Evolutionary conservation across 2,113 vertebrate genomes (phyloP).

Genomic region (Oophaga pumilio): DNA sequence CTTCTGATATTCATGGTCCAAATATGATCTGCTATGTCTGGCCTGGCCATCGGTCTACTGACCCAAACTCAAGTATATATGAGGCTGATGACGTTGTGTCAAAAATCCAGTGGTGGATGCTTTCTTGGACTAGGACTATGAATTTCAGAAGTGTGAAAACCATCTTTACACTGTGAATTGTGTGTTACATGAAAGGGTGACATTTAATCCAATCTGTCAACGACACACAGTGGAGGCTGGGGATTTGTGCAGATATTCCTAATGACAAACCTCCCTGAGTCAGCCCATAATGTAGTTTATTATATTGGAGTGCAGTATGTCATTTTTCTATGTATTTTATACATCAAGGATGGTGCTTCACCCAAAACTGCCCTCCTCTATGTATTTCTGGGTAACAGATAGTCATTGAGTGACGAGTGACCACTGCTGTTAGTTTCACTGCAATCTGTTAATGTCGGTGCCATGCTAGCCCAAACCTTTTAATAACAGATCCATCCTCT

Average conservation of each 20-base stretch:
- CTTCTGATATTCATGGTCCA: too few species aligned
- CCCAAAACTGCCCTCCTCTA: background rate
- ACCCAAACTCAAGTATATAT: too few species aligned
- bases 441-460: conserved; percentile 3
- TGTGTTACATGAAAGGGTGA: background rate
- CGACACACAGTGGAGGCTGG: background rate
- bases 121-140: too few species aligned
- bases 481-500: conserved; percentile 90
- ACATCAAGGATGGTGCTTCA: background rate
- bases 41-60: too few species aligned
- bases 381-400: background rate
- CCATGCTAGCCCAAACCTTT: conserved; percentile 87
- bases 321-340: background rate
- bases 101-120: too few species aligned
- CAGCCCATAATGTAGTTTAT: background rate
- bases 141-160: too few species aligned
- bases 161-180: background rate
- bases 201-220: background rate
- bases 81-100: too few species aligned
- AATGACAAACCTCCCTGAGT: background rate
- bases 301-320: background rate
- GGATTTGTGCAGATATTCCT: background rate
- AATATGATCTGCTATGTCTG: too few species aligned
- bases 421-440: conserved; percentile 61
- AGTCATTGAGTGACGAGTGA: background rate